Conservation (phyloP, 2,888 invertebrate genomes). For the Agrochola lota region DNA sequence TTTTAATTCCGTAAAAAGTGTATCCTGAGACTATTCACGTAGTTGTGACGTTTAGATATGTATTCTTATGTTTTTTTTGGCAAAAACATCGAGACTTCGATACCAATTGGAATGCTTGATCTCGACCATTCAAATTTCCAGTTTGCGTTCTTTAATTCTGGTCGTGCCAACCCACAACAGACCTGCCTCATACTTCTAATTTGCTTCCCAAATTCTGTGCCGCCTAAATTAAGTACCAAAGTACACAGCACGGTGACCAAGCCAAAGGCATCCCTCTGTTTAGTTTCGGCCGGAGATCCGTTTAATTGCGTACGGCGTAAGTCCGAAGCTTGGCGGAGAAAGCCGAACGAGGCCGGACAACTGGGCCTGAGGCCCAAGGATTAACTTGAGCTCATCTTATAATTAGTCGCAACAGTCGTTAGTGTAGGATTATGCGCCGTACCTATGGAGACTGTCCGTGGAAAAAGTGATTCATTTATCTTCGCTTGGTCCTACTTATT, state of each 20-base stretch:
- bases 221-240: slow-evolving; percentile 66
- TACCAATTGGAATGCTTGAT: slow-evolving; percentile 2
- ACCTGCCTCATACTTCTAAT: slow-evolving; percentile 41
- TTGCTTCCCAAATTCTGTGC: slow-evolving; percentile 61
- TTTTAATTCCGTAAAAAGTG: slow-evolving; percentile 27
- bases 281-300: slow-evolving; percentile 66
- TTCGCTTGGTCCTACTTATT: slow-evolving; percentile 10
- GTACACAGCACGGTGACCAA: slow-evolving; percentile 59
- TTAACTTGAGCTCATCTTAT: slow-evolving; percentile 75
- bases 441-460: slow-evolving; percentile 37
- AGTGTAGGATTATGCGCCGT: slow-evolving; percentile 61
- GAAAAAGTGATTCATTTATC: slow-evolving; percentile 44
- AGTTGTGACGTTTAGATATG: slow-evolving; percentile 2
- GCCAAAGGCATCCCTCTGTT: slow-evolving; percentile 65
- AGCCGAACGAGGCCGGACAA: slow-evolving; percentile 57
- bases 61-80: neutral
- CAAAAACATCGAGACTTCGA: neutral
- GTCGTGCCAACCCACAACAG: slow-evolving; percentile 15
- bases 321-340: slow-evolving; percentile 64
- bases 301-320: slow-evolving; percentile 69
- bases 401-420: slow-evolving; percentile 69
- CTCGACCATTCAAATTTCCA: too few relatives aligned
- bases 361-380: slow-evolving; percentile 56
- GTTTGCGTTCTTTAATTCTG: too few relatives aligned
- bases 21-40: neutral